Conservation (phyloP, 2,113 vertebrate species). For the Tonatia bakeri region DNA sequence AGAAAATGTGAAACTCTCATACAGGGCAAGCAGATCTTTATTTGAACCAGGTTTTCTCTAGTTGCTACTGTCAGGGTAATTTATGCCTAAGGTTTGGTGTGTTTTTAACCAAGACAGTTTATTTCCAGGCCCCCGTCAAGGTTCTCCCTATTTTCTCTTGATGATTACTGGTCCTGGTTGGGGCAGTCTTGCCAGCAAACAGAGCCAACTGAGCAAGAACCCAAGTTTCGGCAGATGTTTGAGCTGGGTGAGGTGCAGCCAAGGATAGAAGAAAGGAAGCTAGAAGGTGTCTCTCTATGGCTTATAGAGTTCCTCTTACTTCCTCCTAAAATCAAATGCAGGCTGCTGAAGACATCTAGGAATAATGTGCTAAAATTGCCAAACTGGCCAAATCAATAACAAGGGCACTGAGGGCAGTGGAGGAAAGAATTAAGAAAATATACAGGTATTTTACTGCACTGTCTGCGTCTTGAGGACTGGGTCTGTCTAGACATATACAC, state of each 20-base stretch:
- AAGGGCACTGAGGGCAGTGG: neutral
- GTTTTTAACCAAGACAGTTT: conserved; percentile 40
- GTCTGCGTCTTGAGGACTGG: neutral
- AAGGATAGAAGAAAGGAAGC: neutral
- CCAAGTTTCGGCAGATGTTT: neutral
- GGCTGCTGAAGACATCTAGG: neutral
- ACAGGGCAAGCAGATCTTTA: neutral
- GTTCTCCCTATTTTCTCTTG: neutral
- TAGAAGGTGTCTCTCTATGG: neutral
- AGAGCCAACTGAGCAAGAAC: neutral
- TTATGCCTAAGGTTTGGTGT: conserved; percentile 12
- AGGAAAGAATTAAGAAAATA: neutral
- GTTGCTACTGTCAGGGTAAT: conserved; percentile 35
- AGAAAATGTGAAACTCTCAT: neutral
- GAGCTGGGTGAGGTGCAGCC: neutral
- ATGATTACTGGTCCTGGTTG: neutral
- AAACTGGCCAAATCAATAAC: neutral
- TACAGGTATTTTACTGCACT: neutral
- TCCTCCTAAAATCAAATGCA: neutral
- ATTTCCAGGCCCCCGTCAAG: neutral
- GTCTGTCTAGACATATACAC: neutral
- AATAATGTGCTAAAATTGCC: neutral
- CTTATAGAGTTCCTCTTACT: neutral
- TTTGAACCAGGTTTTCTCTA: conserved; percentile 43
- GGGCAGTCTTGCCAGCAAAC: neutral